These are phyloP conservation scores for Zygothrica quintamaculata DNA, from an alignment of 2,888 invertebrate genomes.

Conservation along the genomic window DNA sequence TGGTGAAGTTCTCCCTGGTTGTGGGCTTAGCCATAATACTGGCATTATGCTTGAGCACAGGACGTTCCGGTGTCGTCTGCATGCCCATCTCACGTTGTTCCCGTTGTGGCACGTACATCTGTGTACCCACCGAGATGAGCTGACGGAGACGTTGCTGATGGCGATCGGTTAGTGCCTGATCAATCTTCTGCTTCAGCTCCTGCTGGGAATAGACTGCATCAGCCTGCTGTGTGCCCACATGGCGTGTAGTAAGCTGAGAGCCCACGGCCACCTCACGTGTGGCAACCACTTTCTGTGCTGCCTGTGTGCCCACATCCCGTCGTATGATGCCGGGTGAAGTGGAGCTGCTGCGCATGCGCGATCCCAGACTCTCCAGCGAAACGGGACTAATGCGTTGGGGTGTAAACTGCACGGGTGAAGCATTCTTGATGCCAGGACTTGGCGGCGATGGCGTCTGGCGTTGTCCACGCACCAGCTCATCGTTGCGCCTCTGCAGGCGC, in stretches of 20 bases:
- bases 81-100: slow-evolving; percentile 68
- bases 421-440: slow-evolving; percentile 72
- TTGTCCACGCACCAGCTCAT: slow-evolving; percentile 82
- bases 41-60: slow-evolving; percentile 71
- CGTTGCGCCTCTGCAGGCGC: slow-evolving; percentile 85
- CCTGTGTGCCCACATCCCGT: slow-evolving; percentile 88
- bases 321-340: slow-evolving; percentile 72
- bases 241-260: slow-evolving; percentile 46
- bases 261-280: slow-evolving; percentile 87
- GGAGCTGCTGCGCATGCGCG: slow-evolving; percentile 77
- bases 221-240: slow-evolving; percentile 71
- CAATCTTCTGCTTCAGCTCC: slow-evolving; percentile 78
- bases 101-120: slow-evolving; percentile 78
- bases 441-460: slow-evolving; percentile 78
- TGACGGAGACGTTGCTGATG: slow-evolving; percentile 63
- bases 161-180: slow-evolving; percentile 65
- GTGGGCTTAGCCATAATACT: slow-evolving; percentile 74
- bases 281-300: slow-evolving; percentile 85
- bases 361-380: slow-evolving; percentile 82
- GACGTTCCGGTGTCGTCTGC: slow-evolving; percentile 75
- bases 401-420: slow-evolving; percentile 80
- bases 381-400: slow-evolving; percentile 84
- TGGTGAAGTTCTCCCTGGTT: slow-evolving; percentile 77
- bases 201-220: slow-evolving; percentile 82
- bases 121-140: slow-evolving; percentile 82